phyloP scores from a whole-genome alignment of 2,113 vertebrate species.

The Centropristis striata region DNA sequence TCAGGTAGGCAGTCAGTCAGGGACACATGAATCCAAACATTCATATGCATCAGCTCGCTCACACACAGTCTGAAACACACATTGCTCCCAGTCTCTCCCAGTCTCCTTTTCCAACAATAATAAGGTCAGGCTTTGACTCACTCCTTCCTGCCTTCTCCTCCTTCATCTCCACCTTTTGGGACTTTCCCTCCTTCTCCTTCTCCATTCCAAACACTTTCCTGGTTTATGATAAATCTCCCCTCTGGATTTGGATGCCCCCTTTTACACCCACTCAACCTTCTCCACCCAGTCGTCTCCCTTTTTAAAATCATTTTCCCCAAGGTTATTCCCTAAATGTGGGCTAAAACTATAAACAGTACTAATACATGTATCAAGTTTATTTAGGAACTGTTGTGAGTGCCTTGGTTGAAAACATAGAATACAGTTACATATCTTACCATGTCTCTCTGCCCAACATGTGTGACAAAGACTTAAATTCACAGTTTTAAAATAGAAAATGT shows the following conservation, averaged over 20 bases:
- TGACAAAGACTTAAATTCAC: not conserved
- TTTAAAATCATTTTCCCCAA: not conserved
- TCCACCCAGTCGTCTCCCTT: slow-evolving; percentile 9
- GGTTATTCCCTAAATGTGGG: not conserved
- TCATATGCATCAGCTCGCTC: not conserved
- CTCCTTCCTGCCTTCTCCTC: slow-evolving; percentile 52
- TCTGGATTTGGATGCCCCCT: slow-evolving; percentile 21
- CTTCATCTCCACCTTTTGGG: slow-evolving; percentile 66
- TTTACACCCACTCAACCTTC: slow-evolving; percentile 35
- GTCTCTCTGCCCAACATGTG: slow-evolving; percentile 2
- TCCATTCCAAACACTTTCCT: slow-evolving; percentile 1
- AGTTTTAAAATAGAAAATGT: not conserved
- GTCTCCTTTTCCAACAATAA: slow-evolving; percentile 67
- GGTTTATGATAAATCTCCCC: slow-evolving; percentile 54
- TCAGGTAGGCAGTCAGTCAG: not conserved
- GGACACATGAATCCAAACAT: not conserved
- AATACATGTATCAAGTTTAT: not conserved
- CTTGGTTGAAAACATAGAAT: not conserved
- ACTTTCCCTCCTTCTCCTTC: slow-evolving; percentile 55
- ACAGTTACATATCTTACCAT: not conserved
- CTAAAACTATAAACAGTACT: slow-evolving; percentile 2
- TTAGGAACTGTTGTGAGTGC: not conserved
- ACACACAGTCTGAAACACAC: slow-evolving; percentile 31
- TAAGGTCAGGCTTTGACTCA: slow-evolving; percentile 58
- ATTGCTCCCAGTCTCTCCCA: slow-evolving; percentile 17